Evolutionary conservation across 2,888 invertebrate genomes (phyloP), one percentile per base, ranked within the genome.

Genomic region (Argynnis bischoffii): DNA sequence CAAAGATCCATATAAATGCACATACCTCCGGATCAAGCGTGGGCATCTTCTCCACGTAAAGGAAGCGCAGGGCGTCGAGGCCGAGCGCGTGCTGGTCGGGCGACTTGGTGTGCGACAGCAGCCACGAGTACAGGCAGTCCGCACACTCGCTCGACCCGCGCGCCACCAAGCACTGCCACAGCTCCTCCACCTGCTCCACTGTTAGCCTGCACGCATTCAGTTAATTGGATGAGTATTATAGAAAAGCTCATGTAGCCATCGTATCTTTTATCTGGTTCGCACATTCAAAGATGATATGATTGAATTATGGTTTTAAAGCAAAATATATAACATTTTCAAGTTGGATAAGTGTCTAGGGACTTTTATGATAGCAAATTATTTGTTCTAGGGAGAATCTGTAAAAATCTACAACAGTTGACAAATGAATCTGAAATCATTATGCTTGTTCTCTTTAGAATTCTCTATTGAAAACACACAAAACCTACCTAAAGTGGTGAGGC

Each of bases 71-170:
- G 0, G 98, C 97, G 78, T 98, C 98, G 66, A 97, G 93, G 3
- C 97, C 97, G 2, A 99, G 92, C 0, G 98, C 98, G 87, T 99
- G 98, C 77, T 98, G 96, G 73, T 98, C 98, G 0, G 97, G 97
- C 18, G 97, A 96, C 87, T 98, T 97, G 1, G 98, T 97, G 87
- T 99, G 98, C 11, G 97, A 96, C 53, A 98, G 94, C 60, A 99
- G 89, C 99, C 99, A 99, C 69, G 97, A 97, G 85, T 98, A 98
- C 31, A 98, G 94, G 79, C 98, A 98, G 84, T 99, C 98, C 0
- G 97, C 96, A 79, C 98, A 98, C 78, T 97, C 97, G 0, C 94
- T 88, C 82, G 97, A 97, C 8, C 92, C 91, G 48, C 81, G 84
- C 59, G 96, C 95, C 0, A 98, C 97, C 64, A 99, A 90, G 87